Conservation (phyloP, 2,113 vertebrate genomes). For the Verasper variegatus region DNA sequence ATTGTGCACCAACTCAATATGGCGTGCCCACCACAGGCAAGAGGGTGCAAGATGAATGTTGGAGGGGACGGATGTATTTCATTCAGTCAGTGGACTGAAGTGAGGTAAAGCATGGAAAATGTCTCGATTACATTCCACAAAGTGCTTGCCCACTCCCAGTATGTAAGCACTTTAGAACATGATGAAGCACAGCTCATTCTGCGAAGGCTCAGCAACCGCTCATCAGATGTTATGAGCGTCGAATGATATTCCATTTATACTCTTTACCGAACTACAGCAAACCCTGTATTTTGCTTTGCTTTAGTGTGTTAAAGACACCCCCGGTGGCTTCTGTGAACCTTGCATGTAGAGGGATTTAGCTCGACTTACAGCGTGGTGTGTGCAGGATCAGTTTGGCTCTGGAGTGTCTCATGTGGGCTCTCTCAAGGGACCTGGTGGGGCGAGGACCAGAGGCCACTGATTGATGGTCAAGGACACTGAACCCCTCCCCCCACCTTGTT, state of each 20-base stretch:
- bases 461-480: conserved; percentile 84
- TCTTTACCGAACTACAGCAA: background rate
- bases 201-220: conserved; percentile 15
- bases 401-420: conserved; percentile 66
- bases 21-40: conserved; percentile 53
- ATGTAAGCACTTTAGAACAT: conserved; percentile 27
- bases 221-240: conserved; percentile 28
- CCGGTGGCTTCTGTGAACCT: conserved; percentile 54
- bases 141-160: conserved; percentile 12
- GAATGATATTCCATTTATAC: conserved; percentile 19
- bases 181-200: conserved; percentile 19
- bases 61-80: conserved; percentile 43
- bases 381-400: conserved; percentile 68
- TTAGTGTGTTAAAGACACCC: conserved; percentile 47
- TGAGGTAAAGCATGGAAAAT: conserved; percentile 57
- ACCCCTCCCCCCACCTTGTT: conserved; percentile 59
- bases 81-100: conserved; percentile 57
- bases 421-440: conserved; percentile 60
- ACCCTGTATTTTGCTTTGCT: conserved; percentile 12
- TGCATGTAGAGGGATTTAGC: conserved; percentile 61
- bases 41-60: conserved; percentile 44
- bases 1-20: conserved; percentile 56
- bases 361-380: conserved; percentile 57
- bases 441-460: conserved; percentile 78
- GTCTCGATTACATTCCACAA: conserved; percentile 46